Evolutionary conservation across 53 echinoderm and acorn worm species (phyloP).

Genomic region (Apostichopus leukothele): DNA sequence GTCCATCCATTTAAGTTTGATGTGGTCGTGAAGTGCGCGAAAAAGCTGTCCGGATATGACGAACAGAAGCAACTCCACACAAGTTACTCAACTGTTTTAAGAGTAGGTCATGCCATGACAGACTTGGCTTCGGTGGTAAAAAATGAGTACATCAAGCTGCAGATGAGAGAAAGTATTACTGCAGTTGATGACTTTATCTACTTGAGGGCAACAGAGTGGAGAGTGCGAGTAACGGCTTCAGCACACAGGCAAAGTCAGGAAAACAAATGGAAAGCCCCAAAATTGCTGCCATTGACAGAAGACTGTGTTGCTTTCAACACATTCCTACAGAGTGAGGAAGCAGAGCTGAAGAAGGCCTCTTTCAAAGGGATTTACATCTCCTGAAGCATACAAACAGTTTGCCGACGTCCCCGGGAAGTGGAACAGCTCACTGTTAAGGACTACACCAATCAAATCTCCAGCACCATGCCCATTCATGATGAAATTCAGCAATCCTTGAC

Average conservation of each 20-base stretch:
- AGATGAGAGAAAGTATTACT: neutral
- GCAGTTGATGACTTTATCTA: conserved; percentile 61
- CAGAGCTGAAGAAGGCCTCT: conserved; percentile 15
- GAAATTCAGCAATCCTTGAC: conserved; percentile 21
- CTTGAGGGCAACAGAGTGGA: conserved; percentile 48
- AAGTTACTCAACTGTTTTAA: conserved; percentile 49
- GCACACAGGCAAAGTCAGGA: conserved; percentile 52
- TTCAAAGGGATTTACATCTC: neutral
- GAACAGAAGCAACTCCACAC: neutral
- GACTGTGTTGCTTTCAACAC: conserved; percentile 56
- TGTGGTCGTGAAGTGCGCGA: too few relatives aligned
- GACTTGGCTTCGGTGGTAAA: conserved; percentile 53
- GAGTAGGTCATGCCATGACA: conserved; percentile 44
- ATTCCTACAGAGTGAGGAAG: conserved; percentile 39
- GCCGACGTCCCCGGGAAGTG: conserved; percentile 52
- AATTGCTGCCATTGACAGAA: conserved; percentile 59
- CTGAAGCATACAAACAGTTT: conserved; percentile 10
- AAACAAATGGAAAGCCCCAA: conserved; percentile 44
- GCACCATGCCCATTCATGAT: neutral
- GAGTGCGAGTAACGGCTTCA: conserved; percentile 44
- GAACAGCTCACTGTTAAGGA: conserved; percentile 34
- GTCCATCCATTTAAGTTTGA: too few relatives aligned
- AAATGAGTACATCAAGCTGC: conserved; percentile 20
- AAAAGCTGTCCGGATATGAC: conserved; percentile 23
- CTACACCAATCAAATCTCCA: neutral